Evolutionary conservation across 2,888 invertebrate species (phyloP).

Genomic region (Cantharis flavilabris): DNA sequence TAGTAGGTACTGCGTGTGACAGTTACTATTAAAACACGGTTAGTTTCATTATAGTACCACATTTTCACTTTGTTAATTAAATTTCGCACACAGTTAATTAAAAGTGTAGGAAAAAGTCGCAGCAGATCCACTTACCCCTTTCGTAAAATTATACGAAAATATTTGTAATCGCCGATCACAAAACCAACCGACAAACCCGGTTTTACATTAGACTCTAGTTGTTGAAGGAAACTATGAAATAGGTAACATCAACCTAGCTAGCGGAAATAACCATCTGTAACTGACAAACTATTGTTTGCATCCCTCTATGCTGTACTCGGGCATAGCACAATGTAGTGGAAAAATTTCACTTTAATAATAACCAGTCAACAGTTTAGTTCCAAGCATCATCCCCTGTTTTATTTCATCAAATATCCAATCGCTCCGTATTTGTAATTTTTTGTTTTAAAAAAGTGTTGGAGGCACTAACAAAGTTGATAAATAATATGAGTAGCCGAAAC

Average conservation of each 20-base stretch:
- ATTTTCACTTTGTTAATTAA: neutral
- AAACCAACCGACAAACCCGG: neutral
- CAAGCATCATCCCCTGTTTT: neutral
- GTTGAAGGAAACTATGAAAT: neutral
- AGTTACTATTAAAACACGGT: constrained; percentile 3
- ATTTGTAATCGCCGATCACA: neutral
- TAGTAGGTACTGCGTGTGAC: neutral
- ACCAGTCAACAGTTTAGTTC: neutral
- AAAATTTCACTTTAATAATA: neutral
- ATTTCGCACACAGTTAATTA: neutral
- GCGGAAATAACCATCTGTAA: constrained; percentile 6
- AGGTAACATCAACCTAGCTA: neutral
- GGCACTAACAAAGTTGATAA: neutral
- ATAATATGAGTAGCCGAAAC: neutral
- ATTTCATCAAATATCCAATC: neutral
- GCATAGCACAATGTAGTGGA: neutral
- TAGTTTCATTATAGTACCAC: neutral
- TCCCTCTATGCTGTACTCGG: neutral
- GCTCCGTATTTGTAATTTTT: neutral
- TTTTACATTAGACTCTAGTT: neutral
- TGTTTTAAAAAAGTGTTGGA: neutral
- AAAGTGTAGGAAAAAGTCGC: neutral
- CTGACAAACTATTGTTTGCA: constrained; percentile 7
- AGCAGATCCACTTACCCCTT: neutral
- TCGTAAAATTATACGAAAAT: neutral